These are phyloP conservation scores for Gobio occitaniae DNA, from an alignment of 2,797 vertebrate genomes.

Conservation along the genomic window DNA sequence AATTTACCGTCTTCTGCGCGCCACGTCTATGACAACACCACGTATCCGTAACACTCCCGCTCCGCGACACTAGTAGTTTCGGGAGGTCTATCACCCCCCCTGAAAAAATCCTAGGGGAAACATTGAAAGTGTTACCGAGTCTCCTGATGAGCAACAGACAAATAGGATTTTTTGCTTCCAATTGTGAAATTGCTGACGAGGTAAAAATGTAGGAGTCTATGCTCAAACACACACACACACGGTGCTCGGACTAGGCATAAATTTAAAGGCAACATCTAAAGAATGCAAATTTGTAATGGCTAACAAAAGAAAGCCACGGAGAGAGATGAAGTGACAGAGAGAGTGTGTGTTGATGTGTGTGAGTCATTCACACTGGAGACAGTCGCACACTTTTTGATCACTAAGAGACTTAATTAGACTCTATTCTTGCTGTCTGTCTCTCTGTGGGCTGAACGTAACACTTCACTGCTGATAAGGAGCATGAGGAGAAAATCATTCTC, in stretches of 20 bases:
- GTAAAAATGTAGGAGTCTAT: slow-evolving; percentile 1
- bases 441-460: slow-evolving; percentile 43
- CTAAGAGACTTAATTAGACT: slow-evolving; percentile 53
- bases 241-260: neutral
- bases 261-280: slow-evolving; percentile 35
- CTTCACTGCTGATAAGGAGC: slow-evolving; percentile 49
- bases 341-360: slow-evolving; percentile 10
- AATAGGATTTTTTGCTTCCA: slow-evolving; percentile 27
- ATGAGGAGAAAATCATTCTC: slow-evolving; percentile 44
- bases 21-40: too few relatives aligned
- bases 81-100: too few relatives aligned
- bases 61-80: too few relatives aligned
- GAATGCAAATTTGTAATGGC: slow-evolving; percentile 40
- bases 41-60: too few relatives aligned
- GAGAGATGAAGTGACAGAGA: slow-evolving; percentile 20
- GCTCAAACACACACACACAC: neutral
- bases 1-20: too few relatives aligned
- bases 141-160: slow-evolving; percentile 24
- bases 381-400: slow-evolving; percentile 40
- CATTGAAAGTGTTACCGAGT: too few relatives aligned
- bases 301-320: neutral
- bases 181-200: slow-evolving; percentile 37
- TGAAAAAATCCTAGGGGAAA: too few relatives aligned
- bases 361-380: slow-evolving; percentile 45
- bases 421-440: slow-evolving; percentile 46